phyloP scores from a whole-genome alignment of 2,113 vertebrate genomes.

The Carollia perspicillata region DNA sequence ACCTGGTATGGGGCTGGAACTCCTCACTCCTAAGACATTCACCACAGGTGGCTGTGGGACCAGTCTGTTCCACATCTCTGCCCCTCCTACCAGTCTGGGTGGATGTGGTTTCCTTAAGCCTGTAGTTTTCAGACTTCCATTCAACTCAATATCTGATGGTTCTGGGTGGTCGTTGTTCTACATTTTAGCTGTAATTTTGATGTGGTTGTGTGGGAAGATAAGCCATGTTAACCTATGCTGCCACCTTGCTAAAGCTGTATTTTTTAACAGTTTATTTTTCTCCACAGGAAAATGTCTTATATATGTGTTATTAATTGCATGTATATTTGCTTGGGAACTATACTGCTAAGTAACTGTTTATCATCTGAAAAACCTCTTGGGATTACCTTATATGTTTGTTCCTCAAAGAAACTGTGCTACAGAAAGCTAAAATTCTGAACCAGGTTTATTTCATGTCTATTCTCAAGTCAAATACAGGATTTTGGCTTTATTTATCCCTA shows the following conservation, averaged over 20 bases:
- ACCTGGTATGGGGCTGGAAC: too few relatives aligned
- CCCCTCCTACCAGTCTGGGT: too few relatives aligned
- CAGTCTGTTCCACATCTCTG: too few relatives aligned
- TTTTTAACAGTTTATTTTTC: neutral
- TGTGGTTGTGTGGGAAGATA: too few relatives aligned
- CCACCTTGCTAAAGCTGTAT: neutral
- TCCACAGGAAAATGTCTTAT: neutral
- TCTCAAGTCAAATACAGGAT: neutral
- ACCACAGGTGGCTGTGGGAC: too few relatives aligned
- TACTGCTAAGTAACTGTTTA: neutral
- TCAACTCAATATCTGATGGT: too few relatives aligned
- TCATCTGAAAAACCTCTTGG: neutral
- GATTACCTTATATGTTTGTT: neutral
- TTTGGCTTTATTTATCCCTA: neutral
- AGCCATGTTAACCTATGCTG: too few relatives aligned
- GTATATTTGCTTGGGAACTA: neutral
- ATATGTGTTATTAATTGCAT: neutral
- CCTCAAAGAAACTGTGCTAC: neutral
- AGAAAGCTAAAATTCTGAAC: constrained; percentile 9
- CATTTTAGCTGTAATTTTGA: too few relatives aligned
- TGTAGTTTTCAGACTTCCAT: too few relatives aligned
- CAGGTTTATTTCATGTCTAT: constrained; percentile 32
- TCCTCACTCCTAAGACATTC: too few relatives aligned
- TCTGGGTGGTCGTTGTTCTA: too few relatives aligned
- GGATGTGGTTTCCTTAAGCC: too few relatives aligned